Conservation (phyloP, 2,113 vertebrate species). For the Elachura formosa region DNA sequence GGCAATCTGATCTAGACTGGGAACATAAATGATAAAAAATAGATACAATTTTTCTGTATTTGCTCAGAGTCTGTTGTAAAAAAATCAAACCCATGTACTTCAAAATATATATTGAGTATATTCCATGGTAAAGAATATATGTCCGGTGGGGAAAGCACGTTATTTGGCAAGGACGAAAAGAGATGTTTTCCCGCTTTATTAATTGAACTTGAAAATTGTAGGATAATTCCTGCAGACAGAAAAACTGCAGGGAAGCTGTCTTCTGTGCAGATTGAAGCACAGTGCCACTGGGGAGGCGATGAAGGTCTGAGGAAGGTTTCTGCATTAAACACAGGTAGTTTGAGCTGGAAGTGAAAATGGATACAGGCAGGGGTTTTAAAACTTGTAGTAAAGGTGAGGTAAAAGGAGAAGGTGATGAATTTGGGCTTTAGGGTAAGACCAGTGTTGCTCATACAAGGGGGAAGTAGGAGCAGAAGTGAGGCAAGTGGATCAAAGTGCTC, state of each 20-base stretch:
- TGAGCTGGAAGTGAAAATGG: not conserved
- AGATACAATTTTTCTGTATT: not conserved
- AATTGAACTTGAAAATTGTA: not conserved
- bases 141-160: not conserved
- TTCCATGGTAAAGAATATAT: not conserved
- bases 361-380: not conserved
- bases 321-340: not conserved
- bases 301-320: not conserved
- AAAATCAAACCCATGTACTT: not conserved
- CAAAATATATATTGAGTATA: not conserved
- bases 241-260: not conserved
- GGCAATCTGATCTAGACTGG: not conserved
- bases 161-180: not conserved
- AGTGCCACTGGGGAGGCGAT: fast-evolving
- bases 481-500: not conserved
- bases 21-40: not conserved
- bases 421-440: not conserved
- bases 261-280: not conserved
- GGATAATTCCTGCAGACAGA: not conserved
- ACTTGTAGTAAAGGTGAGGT: not conserved
- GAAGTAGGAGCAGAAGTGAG: not conserved
- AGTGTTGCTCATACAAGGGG: not conserved
- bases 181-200: not conserved
- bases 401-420: not conserved
- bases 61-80: not conserved